phyloP scores from a whole-genome alignment of 92 coral and sea anemone genomes.

The Paragorgia papillata region DNA sequence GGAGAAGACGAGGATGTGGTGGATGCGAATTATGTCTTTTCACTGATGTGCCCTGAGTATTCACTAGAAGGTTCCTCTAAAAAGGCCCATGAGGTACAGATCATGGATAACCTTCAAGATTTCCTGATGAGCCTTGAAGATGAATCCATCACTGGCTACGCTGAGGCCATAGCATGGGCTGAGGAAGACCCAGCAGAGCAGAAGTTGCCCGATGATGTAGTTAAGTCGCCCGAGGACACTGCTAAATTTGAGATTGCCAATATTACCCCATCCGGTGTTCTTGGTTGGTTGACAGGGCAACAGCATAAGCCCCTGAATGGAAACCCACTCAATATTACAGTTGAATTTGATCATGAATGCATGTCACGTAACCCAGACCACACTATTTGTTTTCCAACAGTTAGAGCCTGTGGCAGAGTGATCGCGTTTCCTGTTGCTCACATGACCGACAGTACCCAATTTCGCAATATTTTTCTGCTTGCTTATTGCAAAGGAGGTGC shows the following conservation, averaged over 20 bases:
- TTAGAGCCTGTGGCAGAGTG: constrained; percentile 65
- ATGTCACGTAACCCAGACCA: constrained; percentile 64
- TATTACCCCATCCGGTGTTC: constrained; percentile 70
- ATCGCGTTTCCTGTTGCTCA: constrained; percentile 72
- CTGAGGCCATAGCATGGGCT: too few species aligned
- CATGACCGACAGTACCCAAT: constrained; percentile 60
- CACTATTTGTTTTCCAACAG: constrained; percentile 70
- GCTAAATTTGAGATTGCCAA: constrained; percentile 43
- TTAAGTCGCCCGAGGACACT: constrained; percentile 21
- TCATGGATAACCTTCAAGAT: constrained; percentile 67
- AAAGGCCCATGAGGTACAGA: constrained; percentile 46
- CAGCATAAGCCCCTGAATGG: constrained; percentile 73
- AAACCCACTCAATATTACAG: constrained; percentile 48
- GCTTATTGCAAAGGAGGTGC: constrained; percentile 49
- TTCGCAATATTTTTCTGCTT: constrained; percentile 52
- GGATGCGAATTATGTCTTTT: constrained; percentile 73
- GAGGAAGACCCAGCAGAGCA: too few species aligned
- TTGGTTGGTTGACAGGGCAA: constrained; percentile 79
- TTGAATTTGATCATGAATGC: constrained; percentile 68
- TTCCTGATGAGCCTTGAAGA: constrained; percentile 66
- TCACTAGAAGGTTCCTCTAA: constrained; percentile 53
- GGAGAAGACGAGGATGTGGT: constrained; percentile 52
- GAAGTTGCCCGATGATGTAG: too few species aligned
- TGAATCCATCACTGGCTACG: constrained; percentile 49
- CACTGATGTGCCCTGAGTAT: constrained; percentile 55